phyloP scores from a whole-genome alignment of 1,140 invertebrate species.

The Saccostrea cuccullata region DNA sequence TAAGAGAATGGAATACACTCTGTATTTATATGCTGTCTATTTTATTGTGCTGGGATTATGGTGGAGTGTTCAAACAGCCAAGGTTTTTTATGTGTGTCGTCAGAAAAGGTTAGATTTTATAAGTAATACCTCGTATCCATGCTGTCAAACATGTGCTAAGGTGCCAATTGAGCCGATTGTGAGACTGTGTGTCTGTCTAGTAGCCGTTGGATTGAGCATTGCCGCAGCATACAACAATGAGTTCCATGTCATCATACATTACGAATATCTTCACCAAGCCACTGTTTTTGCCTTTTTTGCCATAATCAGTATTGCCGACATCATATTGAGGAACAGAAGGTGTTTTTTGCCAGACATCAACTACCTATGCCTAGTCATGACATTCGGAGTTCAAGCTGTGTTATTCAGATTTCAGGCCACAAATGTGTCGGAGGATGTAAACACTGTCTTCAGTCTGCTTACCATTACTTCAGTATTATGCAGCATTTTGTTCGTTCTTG shows the following conservation, averaged over 20 bases:
- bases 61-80: slow-evolving; percentile 62
- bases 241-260: neutral
- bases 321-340: slow-evolving; percentile 52
- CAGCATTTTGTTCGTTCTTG: slow-evolving; percentile 48
- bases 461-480: slow-evolving; percentile 47
- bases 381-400: slow-evolving; percentile 58
- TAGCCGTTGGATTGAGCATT: slow-evolving; percentile 37
- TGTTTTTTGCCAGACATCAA: slow-evolving; percentile 57
- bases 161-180: slow-evolving; percentile 58
- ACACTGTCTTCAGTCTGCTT: slow-evolving; percentile 39
- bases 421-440: slow-evolving; percentile 39
- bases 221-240: slow-evolving; percentile 23
- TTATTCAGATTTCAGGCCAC: slow-evolving; percentile 49
- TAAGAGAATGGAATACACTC: too few relatives aligned
- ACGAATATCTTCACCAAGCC: slow-evolving; percentile 47
- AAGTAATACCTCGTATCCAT: slow-evolving; percentile 57
- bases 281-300: slow-evolving; percentile 61
- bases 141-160: slow-evolving; percentile 48
- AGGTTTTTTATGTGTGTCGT: slow-evolving; percentile 55
- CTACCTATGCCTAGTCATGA: slow-evolving; percentile 54
- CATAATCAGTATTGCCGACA: slow-evolving; percentile 57
- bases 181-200: slow-evolving; percentile 51
- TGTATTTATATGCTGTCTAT: neutral
- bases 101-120: slow-evolving; percentile 55
- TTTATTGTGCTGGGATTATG: slow-evolving; percentile 59